phyloP scores from a whole-genome alignment of 2,113 vertebrate genomes.

The Melierax canorus region DNA sequence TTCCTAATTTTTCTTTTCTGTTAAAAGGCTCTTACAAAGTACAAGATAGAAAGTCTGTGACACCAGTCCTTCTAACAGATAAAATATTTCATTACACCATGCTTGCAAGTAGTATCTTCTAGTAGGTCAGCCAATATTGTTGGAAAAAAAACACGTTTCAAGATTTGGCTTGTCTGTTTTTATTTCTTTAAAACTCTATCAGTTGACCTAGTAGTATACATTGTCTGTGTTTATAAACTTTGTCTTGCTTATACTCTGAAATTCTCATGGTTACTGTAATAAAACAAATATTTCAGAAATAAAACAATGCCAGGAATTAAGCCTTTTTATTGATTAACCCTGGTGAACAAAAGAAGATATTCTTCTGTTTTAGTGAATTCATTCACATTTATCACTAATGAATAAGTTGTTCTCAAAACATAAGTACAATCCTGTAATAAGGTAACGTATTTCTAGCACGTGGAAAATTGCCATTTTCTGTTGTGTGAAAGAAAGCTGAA shows the following conservation, averaged over 20 bases:
- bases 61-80: neutral
- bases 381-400: neutral
- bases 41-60: neutral
- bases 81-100: neutral
- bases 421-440: neutral
- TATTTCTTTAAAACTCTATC: neutral
- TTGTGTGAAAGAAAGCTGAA: neutral
- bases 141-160: neutral
- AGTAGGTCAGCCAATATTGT: neutral
- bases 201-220: neutral
- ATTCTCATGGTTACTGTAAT: neutral
- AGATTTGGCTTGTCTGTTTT: neutral
- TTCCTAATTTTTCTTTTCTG: neutral
- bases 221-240: neutral
- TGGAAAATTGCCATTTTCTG: neutral
- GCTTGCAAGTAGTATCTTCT: neutral
- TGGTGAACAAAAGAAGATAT: neutral
- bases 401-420: neutral
- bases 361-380: neutral
- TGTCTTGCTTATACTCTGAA: neutral
- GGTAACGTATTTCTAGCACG: neutral
- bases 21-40: neutral
- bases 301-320: neutral
- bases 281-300: neutral
- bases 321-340: neutral